Evolutionary conservation across 1,140 invertebrate species (phyloP).

Genomic region (Drosophila pectinifera): DNA sequence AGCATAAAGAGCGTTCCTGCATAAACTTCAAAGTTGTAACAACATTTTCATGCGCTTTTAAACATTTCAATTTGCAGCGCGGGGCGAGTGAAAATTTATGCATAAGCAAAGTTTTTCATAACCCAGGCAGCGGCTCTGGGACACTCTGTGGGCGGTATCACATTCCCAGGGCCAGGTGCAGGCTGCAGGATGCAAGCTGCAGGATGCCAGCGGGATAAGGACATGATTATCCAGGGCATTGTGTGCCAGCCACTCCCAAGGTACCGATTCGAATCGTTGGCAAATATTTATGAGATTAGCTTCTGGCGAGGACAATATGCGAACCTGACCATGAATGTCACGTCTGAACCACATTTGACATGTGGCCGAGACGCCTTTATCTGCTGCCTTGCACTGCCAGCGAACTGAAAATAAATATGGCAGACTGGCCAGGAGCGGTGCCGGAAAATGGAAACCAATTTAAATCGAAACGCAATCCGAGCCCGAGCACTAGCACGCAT

Average conservation of each 20-base stretch:
- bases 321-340: slow-evolving; percentile 33
- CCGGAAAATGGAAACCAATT: slow-evolving; percentile 43
- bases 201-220: background rate
- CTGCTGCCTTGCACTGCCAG: slow-evolving; percentile 8
- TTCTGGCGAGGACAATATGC: slow-evolving; percentile 13
- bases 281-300: slow-evolving; percentile 14
- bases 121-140: slow-evolving; percentile 37
- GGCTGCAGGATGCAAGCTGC: background rate
- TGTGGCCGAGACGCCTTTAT: slow-evolving; percentile 23
- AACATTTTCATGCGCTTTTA: slow-evolving; percentile 81
- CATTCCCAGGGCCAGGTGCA: background rate
- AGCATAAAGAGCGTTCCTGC: slow-evolving; percentile 46
- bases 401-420: slow-evolving; percentile 29
- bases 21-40: slow-evolving; percentile 75
- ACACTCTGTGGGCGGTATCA: too few relatives aligned
- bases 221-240: slow-evolving; percentile 19
- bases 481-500: slow-evolving; percentile 4
- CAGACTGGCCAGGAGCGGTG: slow-evolving; percentile 15
- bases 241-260: background rate
- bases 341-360: slow-evolving; percentile 41
- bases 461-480: slow-evolving; percentile 46
- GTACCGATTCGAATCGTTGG: slow-evolving; percentile 1
- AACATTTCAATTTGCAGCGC: slow-evolving; percentile 70
- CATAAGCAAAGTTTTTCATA: slow-evolving; percentile 75
- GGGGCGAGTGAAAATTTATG: slow-evolving; percentile 65